Evolutionary conservation across 2,888 invertebrate species (phyloP), one percentile per base, ranked within the genome.

Genomic region (Drosophila eohydei): DNA sequence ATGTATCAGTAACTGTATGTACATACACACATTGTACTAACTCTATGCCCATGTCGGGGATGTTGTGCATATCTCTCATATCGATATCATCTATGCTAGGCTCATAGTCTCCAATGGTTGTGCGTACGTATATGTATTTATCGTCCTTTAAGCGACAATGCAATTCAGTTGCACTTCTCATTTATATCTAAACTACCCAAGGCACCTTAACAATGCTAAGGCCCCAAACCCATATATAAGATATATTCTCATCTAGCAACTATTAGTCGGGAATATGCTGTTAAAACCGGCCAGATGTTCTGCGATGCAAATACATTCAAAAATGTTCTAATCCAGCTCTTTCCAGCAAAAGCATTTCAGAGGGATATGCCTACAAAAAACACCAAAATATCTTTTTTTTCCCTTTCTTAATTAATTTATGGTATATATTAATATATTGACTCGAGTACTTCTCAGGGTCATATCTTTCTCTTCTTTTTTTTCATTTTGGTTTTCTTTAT

Each of bases 91-190:
- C 28, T 12, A 21, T 30, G 46, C 40, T 64, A 44, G 30, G 66
- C 40, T 41, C 41, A 50, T 65, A 61, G 61, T 61, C 16, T 61
- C 16, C 16, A 43, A 14, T 36, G 60, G 36, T 16, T 34, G 16
- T 59, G 28, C n/a, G 9, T 48, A 28, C 28, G n/a, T 58, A 11
- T 21, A 32, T 63, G 28, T 50, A 63, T 36, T 34, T 51, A 52
- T 52, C 34, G 64, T 50, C 28, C 7, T 32, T 14, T 7, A 40
- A 41, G 40, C 16, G 40, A 41, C 50, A 64, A 40, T 43, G 34
- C 14, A 64, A 40, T 65, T 43, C 16, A 32, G 26, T 32, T 65
- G 65, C 65, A 65, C 51, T 21, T 61, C n/a, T 62, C 46, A 46
- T 46, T 30, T 14, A n/a, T 62, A 16, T 14, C 57, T 21, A 30